Evolutionary conservation across 53 echinoderm and acorn worm species (phyloP).

Genomic region (Actinopyga echinites): DNA sequence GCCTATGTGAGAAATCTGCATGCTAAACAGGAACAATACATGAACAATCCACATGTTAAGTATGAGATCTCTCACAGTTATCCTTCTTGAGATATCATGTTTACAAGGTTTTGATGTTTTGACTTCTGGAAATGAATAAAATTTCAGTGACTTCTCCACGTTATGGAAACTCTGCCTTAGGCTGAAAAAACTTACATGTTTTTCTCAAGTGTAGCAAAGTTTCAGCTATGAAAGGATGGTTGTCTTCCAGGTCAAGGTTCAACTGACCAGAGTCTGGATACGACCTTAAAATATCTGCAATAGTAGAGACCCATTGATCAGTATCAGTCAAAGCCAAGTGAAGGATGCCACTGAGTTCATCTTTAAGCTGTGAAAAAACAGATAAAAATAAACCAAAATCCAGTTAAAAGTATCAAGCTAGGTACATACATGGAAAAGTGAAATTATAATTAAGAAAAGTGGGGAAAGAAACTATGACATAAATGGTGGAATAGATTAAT

Average conservation of each 20-base stretch:
- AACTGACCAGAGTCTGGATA: slow-evolving; percentile 87
- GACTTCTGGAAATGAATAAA: too few species aligned
- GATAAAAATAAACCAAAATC: too few species aligned
- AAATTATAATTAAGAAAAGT: too few species aligned
- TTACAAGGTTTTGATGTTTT: too few species aligned
- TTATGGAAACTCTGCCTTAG: neutral
- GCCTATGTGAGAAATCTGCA: too few species aligned
- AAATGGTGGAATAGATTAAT: neutral
- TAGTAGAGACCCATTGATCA: slow-evolving; percentile 94
- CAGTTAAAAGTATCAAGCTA: too few species aligned
- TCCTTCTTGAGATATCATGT: too few species aligned
- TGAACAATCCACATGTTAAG: too few species aligned
- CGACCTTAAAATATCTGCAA: slow-evolving; percentile 84
- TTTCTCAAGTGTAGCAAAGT: slow-evolving; percentile 83
- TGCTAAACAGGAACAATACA: too few species aligned
- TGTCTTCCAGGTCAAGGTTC: slow-evolving; percentile 86
- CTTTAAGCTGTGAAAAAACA: slow-evolving; percentile 63
- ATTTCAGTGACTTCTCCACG: neutral
- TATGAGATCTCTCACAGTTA: too few species aligned
- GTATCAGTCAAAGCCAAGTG: slow-evolving; percentile 82
- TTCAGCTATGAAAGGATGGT: slow-evolving; percentile 91
- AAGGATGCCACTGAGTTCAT: slow-evolving; percentile 84
- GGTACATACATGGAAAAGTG: too few species aligned
- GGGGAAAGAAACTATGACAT: too few species aligned
- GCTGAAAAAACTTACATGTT: slow-evolving; percentile 65